Evolutionary conservation across 2,113 vertebrate genomes (phyloP), one percentile per base, ranked within the genome.

Genomic region (Psittacula cyanocephala): DNA sequence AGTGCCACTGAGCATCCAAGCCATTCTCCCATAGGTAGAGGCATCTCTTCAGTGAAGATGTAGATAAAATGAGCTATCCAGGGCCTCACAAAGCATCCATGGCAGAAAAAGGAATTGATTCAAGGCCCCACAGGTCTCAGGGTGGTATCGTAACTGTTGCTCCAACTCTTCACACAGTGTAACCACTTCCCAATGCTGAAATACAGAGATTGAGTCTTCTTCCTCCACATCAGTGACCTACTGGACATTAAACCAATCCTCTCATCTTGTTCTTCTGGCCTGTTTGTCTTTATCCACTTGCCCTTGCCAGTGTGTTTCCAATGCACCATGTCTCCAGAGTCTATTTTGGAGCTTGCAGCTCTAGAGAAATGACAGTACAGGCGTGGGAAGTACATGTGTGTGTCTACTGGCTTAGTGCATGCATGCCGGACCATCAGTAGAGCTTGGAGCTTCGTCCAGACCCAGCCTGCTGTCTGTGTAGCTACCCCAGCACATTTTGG

Each of bases 361-460:
- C 37, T 75, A 19, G 47, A 79, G 52, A 33, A 60, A 79, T 28
- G 15, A 33, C 18, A 59, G 57, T 17, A 27, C 27, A 77, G 35
- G 5, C 3, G 0, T 8, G 17, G 12, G 70, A 9, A 68, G 50
- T 7, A 14, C 8, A 2, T 1, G 10, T 11, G 37, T 24, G 2
- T 28, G 3, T 19, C 6, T 82, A 7, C 62, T 49, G 63, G 24
- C 13, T 17, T 8, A 9, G 35, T 0, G 13, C 52, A 12, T 0
- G 0, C 9, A 0, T 8, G 24, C 1, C 41, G 28, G 37, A 59
- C 37, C 1, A 3, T 37, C 37, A 46, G 37, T 6, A 81, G 28
- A 49, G 16, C 59, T 67, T 0, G 0, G 53, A 57, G 24, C 14
- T 81, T 25, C 6, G 19, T 7, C 13, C 67, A 65, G 53, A 67